A percentile compares a stretch with the other conserved stretches of the same genome.
These are phyloP conservation scores for Nemoura dubitans DNA, from an alignment of 2,888 invertebrate species.

Conservation along the genomic window DNA sequence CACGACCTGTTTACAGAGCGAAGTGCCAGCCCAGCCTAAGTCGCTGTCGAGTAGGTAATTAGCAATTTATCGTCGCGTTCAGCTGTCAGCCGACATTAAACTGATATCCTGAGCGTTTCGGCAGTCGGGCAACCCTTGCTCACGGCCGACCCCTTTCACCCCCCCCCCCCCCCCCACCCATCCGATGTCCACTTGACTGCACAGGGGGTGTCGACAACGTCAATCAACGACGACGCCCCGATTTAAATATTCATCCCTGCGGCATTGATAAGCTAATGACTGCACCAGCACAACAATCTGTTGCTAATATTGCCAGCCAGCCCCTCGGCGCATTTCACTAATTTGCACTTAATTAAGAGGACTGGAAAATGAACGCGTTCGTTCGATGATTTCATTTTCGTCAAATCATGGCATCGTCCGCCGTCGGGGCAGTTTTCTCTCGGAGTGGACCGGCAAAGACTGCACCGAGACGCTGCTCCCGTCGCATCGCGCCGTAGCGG, in stretches of 20 bases:
- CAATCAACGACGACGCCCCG: conserved; percentile 4
- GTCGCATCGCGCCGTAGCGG: too few species aligned
- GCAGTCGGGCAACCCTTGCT: not conserved
- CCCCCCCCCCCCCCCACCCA: conserved; percentile 43
- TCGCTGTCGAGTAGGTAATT: conserved; percentile 16
- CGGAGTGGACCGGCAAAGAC: too few species aligned
- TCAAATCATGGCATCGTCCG: not conserved
- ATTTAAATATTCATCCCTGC: conserved; percentile 34
- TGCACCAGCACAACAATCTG: conserved; percentile 32
- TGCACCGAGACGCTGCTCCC: too few species aligned
- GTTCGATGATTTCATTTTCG: not conserved
- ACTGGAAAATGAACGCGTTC: not conserved
- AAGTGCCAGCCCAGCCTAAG: not conserved
- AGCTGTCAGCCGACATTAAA: conserved; percentile 29
- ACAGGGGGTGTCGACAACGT: conserved; percentile 45
- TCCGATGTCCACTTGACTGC: conserved; percentile 38
- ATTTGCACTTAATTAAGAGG: conserved; percentile 17
- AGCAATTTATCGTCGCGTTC: not conserved
- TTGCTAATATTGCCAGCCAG: conserved; percentile 3
- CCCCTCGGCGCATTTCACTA: not conserved
- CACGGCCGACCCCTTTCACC: conserved; percentile 45
- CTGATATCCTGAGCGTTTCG: conserved; percentile 16
- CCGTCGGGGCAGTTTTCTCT: not conserved
- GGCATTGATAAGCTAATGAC: conserved; percentile 35
- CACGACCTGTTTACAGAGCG: not conserved